These are phyloP conservation scores for Lutjanus erythropterus DNA, from an alignment of 2,113 vertebrate genomes.

Conservation along the genomic window DNA sequence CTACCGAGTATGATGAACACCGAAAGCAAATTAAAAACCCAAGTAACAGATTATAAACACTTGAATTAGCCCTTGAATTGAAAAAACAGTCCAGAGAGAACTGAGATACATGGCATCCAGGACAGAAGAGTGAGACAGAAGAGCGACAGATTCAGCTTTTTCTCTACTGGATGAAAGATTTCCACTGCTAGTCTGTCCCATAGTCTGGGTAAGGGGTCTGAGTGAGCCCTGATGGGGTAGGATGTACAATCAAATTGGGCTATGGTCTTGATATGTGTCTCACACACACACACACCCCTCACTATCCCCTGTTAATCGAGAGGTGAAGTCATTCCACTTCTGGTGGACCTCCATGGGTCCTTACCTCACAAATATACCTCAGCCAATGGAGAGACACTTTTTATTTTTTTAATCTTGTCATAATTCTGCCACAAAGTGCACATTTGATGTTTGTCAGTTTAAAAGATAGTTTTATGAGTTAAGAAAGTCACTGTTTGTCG, in stretches of 20 bases:
- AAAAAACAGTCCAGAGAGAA: conserved; percentile 81
- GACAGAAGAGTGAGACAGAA: conserved; percentile 55
- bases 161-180: conserved; percentile 38
- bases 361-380: no score
- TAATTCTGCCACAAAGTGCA: no score
- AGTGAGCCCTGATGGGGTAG: conserved; percentile 47
- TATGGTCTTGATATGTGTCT: conserved; percentile 67
- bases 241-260: conserved; percentile 72
- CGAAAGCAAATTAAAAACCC: conserved; percentile 62
- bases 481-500: no score
- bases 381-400: no score
- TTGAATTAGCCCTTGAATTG: conserved; percentile 87
- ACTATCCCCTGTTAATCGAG: background rate
- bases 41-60: conserved; percentile 69
- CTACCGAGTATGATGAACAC: conserved; percentile 55
- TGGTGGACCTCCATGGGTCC: no score
- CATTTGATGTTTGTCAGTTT: no score
- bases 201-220: conserved; percentile 43
- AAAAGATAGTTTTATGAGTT: no score
- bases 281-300: conserved; percentile 20
- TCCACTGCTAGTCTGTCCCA: conserved; percentile 43
- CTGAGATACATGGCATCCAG: conserved; percentile 56
- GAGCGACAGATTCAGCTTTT: conserved; percentile 42
- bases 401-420: no score
- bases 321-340: no score